Base-by-base conservation (phyloP, 2,888 invertebrate species). In the Venusia cambrica region DNA sequence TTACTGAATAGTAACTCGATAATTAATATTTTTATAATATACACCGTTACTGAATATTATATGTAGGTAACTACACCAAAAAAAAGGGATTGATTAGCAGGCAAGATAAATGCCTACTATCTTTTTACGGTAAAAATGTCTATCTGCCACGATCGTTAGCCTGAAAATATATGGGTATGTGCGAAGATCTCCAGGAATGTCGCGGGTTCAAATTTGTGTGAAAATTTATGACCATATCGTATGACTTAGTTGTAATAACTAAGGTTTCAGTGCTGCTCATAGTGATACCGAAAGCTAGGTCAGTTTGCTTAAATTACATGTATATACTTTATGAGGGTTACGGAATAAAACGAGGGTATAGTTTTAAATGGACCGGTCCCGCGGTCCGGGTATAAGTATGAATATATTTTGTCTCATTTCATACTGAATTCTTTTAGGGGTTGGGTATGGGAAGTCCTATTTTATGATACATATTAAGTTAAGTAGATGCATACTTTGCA, bases 211-310 rank as follows among this genome's bases (percentile, higher is more conserved):
- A 69, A 75, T 59, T 69, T 64, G 65, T 62, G 69, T 69, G 68
- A 73, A 72, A 73, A 76, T 77, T 68, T 75, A 76, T 68, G 73
- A 61, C 54, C 52, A 48, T 57, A 64, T 69, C 71, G 63, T 72
- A 62, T 58, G 59, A 69, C 71, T 67, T 64, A 45, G 50, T 47
- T 38, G 61, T 62, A 67, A 72, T 65, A 62, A 30, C 62, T 56
- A 53, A 50, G 47, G 50, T 52, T 51, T 53, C 46, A 54, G 57
- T 51, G 46, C 51, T 54, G 37, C 55, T 53, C 52, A 51, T 48
- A 46, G 37, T 48, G 52, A 49, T 46, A 44, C 35, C 31, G 47
- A 49, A 44, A 38, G 33, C 33, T 43, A 27, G 34, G 38, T 29
- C 47, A 44, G 34, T 45, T 39, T 42, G 31, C 51, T 49, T 40